phyloP scores from a whole-genome alignment of 2,113 vertebrate species.

The Pelmatolapia mariae region DNA sequence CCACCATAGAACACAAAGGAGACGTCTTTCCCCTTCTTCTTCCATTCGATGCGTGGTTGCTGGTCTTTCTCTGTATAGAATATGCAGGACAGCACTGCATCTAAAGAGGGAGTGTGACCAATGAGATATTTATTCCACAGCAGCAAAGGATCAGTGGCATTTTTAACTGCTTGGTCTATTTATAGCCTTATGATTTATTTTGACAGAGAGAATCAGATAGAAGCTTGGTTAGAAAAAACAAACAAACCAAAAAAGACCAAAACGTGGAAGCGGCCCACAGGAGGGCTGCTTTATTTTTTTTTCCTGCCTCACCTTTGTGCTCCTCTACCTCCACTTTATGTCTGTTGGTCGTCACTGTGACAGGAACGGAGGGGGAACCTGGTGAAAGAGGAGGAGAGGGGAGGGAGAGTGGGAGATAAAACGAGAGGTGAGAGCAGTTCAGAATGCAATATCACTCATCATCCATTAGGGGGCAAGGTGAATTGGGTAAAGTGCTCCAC shows the following conservation, averaged over 20 bases:
- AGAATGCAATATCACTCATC: constrained; percentile 26
- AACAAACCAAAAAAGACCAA: not conserved
- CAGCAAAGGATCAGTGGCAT: not conserved
- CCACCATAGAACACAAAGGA: constrained; percentile 85
- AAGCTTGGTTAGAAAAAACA: not conserved
- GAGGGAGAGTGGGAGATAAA: not conserved
- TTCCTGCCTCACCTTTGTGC: constrained; percentile 48
- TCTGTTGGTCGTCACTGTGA: constrained; percentile 53
- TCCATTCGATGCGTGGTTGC: constrained; percentile 89
- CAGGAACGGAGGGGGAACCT: constrained; percentile 53
- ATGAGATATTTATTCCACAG: constrained; percentile 25
- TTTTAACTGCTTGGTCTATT: constrained; percentile 26
- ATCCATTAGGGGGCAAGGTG: constrained; percentile 45
- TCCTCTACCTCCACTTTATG: constrained; percentile 66
- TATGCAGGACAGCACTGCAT: constrained; percentile 81
- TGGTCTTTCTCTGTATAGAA: constrained; percentile 73
- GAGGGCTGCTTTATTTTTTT: not conserved
- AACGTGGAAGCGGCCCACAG: fast-evolving
- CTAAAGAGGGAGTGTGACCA: constrained; percentile 47
- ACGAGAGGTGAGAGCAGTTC: not conserved
- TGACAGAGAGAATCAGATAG: not conserved
- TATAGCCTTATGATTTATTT: constrained; percentile 12
- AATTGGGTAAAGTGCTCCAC: constrained; percentile 24
- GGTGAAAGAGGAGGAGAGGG: not conserved
- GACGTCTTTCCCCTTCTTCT: constrained; percentile 77